Conservation (phyloP, 1,140 invertebrate genomes). For the Mya arenaria region DNA sequence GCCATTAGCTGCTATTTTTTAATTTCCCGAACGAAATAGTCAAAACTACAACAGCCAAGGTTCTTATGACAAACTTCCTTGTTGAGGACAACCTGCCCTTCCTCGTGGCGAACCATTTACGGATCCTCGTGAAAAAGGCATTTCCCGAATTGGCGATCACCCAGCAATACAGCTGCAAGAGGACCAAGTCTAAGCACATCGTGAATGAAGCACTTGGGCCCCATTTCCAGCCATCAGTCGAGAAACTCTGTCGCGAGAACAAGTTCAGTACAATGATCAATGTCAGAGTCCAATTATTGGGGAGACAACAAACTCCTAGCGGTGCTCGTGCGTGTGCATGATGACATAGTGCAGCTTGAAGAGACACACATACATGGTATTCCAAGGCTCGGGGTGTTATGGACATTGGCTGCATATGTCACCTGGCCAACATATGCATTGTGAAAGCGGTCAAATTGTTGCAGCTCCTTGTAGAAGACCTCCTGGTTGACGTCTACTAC, state of each 20-base stretch:
- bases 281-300: neutral
- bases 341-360: neutral
- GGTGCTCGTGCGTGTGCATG: neutral
- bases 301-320: neutral
- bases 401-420: too few species aligned
- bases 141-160: slow-evolving; percentile 47
- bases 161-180: slow-evolving; percentile 18
- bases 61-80: too few species aligned
- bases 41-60: too few species aligned
- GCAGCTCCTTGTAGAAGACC: slow-evolving; percentile 50
- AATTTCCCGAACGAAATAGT: too few species aligned
- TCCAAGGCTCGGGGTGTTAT: neutral
- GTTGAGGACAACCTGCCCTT: slow-evolving; percentile 42
- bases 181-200: too few species aligned
- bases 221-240: slow-evolving; percentile 9
- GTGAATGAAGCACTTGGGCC: slow-evolving; percentile 49
- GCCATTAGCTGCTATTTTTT: too few species aligned
- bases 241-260: neutral
- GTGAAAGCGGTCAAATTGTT: slow-evolving; percentile 44
- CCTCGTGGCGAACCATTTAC: slow-evolving; percentile 47
- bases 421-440: slow-evolving; percentile 55
- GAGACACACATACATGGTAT: neutral
- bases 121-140: slow-evolving; percentile 17
- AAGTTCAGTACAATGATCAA: neutral
- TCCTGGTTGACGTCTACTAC: slow-evolving; percentile 48